Conservation (phyloP, 2,113 vertebrate species). For the Plectropomus leopardus region DNA sequence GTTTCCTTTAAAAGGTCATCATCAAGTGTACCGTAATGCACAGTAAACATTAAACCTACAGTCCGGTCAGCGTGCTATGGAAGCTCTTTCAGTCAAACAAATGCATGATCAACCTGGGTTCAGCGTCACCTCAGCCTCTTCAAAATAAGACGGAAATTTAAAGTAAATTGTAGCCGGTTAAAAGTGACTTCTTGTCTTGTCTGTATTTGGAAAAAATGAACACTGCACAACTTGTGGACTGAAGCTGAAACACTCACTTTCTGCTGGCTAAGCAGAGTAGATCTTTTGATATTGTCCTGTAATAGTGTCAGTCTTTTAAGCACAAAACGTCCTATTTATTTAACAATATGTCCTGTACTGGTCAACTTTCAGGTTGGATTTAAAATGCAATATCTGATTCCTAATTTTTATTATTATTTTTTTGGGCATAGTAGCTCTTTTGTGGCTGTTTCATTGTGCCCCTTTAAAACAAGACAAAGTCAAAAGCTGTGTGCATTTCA, state of each 20-base stretch:
- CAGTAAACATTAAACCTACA: neutral
- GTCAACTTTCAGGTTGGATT: neutral
- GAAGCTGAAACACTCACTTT: neutral
- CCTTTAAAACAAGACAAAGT: neutral
- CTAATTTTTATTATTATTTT: neutral
- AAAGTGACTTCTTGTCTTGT: neutral
- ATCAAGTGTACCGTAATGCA: conserved; percentile 23
- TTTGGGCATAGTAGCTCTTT: too few relatives aligned
- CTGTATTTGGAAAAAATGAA: neutral
- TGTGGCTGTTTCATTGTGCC: neutral
- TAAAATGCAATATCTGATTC: neutral
- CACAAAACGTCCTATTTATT: conserved; percentile 24
- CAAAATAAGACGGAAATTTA: neutral
- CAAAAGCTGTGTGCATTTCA: neutral
- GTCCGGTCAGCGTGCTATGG: neutral
- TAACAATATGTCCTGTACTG: neutral
- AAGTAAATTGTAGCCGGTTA: neutral
- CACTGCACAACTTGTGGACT: neutral
- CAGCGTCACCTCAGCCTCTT: neutral
- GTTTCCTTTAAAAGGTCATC: conserved; percentile 41
- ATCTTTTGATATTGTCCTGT: conserved; percentile 11
- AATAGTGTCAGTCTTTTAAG: conserved; percentile 35
- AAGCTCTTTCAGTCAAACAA: neutral
- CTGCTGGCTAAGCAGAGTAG: conserved; percentile 2
- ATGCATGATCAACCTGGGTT: neutral